These are phyloP conservation scores for Anolis sagrei DNA, from an alignment of 2,113 vertebrate species.

Conservation along the genomic window DNA sequence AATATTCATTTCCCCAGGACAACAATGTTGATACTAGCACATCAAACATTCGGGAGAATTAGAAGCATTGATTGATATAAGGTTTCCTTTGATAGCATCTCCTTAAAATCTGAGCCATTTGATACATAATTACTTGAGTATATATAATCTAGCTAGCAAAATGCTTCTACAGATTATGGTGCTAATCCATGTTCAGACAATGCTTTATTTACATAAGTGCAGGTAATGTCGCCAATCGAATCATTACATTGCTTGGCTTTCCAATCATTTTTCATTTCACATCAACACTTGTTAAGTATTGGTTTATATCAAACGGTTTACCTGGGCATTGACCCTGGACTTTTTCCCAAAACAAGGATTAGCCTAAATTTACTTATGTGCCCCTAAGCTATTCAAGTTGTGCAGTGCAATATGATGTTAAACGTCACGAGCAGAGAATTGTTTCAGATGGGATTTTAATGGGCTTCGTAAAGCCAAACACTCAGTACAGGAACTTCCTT, in stretches of 20 bases:
- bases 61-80: not conserved
- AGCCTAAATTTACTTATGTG: not conserved
- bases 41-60: not conserved
- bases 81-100: not conserved
- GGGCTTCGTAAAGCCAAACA: constrained; percentile 48
- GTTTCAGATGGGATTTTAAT: constrained; percentile 53
- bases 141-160: not conserved
- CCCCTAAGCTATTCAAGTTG: constrained; percentile 13
- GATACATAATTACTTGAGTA: not conserved
- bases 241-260: not conserved
- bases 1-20: not conserved
- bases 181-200: not conserved
- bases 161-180: not conserved
- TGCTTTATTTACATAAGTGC: not conserved
- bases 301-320: not conserved
- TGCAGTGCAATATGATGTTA: constrained; percentile 31
- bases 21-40: not conserved
- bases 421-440: constrained; percentile 41
- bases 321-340: not conserved
- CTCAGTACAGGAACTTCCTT: constrained; percentile 47
- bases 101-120: not conserved
- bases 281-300: not conserved
- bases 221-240: not conserved
- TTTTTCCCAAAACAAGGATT: not conserved
- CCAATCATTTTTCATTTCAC: not conserved